phyloP scores from a whole-genome alignment of 2,888 invertebrate genomes.

The Cyaniris semiargus region DNA sequence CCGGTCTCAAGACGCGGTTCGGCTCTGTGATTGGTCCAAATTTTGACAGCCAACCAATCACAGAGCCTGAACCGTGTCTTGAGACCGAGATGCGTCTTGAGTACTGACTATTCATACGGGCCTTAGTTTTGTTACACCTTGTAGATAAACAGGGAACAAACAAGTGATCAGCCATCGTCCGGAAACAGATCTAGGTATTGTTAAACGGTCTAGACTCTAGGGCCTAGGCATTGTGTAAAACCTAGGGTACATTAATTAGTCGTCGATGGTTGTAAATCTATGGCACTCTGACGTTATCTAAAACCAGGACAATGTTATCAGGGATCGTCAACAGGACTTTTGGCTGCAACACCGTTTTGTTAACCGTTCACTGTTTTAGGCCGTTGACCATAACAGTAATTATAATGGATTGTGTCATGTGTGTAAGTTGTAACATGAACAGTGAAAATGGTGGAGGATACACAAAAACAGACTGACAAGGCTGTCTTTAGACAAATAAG shows the following conservation, averaged over 20 bases:
- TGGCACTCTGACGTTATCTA: not conserved
- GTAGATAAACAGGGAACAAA: too few relatives aligned
- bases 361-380: slow-evolving; percentile 10
- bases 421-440: not conserved
- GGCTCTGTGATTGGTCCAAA: too few relatives aligned
- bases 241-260: slow-evolving; percentile 24
- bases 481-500: not conserved
- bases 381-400: slow-evolving; percentile 23
- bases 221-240: slow-evolving; percentile 5
- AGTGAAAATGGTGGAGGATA: not conserved
- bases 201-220: not conserved
- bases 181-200: slow-evolving; percentile 6
- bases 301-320: slow-evolving; percentile 18
- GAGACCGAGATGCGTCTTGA: too few relatives aligned
- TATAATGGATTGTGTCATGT: not conserved
- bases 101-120: too few relatives aligned
- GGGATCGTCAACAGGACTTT: slow-evolving; percentile 24
- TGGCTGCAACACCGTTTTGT: slow-evolving; percentile 15
- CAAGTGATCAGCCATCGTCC: not conserved
- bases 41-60: too few relatives aligned
- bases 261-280: slow-evolving; percentile 19
- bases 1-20: too few relatives aligned
- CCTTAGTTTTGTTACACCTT: too few relatives aligned
- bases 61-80: too few relatives aligned
- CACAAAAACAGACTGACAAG: not conserved